Evolutionary conservation across 2,888 invertebrate genomes (phyloP).

Genomic region (Trichopria drosophilae): DNA sequence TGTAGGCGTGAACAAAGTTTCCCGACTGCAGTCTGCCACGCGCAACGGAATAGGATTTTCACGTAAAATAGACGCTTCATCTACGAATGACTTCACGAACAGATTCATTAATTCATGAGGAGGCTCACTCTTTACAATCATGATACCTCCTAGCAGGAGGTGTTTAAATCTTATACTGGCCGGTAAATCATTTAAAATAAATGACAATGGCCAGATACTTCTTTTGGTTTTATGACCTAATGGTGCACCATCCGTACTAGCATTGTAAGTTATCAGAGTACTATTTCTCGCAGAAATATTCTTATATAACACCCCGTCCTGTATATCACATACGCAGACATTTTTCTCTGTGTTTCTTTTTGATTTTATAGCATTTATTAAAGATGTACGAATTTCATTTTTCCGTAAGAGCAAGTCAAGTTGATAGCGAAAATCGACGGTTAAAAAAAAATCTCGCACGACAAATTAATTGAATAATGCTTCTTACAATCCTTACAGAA

Average conservation of each 20-base stretch:
- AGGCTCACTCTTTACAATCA: background rate
- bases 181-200: constrained; percentile 1
- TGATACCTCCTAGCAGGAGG: constrained; percentile 1
- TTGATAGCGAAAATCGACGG: background rate
- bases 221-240: background rate
- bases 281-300: background rate
- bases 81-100: background rate
- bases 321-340: background rate
- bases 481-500: too few species aligned
- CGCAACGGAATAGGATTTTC: background rate
- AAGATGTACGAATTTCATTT: background rate
- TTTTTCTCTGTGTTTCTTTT: background rate
- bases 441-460: background rate
- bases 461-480: constrained; percentile 1
- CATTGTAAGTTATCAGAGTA: background rate
- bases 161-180: background rate
- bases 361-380: background rate
- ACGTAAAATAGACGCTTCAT: background rate
- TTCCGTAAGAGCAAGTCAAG: background rate
- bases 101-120: constrained; percentile 1
- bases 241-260: constrained; percentile 5
- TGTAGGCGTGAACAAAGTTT: background rate
- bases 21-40: background rate
- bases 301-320: background rate
- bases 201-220: constrained; percentile 3